Percentiles rank a stretch among this genome's conserved stretches.
phyloP scores from a whole-genome alignment of 2,797 vertebrate genomes.

The Hybognathus amarus region DNA sequence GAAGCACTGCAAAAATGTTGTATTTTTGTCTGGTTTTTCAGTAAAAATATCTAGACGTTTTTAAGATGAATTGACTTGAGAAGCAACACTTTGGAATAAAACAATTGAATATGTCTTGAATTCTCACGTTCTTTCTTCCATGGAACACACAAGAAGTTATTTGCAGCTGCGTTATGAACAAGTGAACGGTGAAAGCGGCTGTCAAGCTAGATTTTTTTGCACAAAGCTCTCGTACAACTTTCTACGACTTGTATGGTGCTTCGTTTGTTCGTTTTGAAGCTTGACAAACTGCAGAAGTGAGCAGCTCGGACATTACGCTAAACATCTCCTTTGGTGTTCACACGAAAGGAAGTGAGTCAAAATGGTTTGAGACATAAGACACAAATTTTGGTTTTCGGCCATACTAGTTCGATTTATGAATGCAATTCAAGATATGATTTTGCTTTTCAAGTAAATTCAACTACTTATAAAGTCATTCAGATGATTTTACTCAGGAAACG shows the following conservation, averaged over 20 bases:
- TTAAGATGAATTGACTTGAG: neutral
- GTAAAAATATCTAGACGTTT: neutral
- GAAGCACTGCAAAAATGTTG: slow-evolving; percentile 34
- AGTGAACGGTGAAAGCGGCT: neutral
- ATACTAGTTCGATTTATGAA: neutral
- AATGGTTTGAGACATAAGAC: neutral
- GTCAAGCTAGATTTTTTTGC: neutral
- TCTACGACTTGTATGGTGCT: neutral
- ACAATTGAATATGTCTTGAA: slow-evolving; percentile 1
- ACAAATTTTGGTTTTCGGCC: neutral
- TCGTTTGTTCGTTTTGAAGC: neutral
- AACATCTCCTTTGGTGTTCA: slow-evolving; percentile 4
- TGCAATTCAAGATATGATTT: neutral
- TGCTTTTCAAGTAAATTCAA: neutral
- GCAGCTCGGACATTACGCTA: neutral
- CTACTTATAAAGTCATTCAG: neutral
- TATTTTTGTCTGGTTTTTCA: slow-evolving; percentile 29
- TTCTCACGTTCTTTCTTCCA: neutral
- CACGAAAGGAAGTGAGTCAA: neutral
- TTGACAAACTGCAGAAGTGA: neutral
- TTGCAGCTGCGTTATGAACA: neutral
- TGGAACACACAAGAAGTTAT: neutral
- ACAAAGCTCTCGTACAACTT: neutral
- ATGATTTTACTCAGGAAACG: neutral
- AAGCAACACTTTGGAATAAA: neutral